Base-by-base conservation (phyloP, 1,140 invertebrate genomes). In the Venustaconcha ellipsiformis region DNA sequence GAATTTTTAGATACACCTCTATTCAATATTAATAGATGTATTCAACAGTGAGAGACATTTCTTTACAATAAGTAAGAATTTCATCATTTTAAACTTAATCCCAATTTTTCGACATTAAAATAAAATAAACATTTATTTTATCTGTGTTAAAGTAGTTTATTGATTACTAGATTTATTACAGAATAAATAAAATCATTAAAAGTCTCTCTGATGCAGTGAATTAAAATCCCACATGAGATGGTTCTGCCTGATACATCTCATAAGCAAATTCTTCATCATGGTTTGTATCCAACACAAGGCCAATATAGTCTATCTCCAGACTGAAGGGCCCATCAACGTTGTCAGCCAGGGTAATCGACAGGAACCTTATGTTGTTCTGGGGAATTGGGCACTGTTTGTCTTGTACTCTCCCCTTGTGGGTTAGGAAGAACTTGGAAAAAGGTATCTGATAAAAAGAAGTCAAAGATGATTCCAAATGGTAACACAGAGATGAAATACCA, bases 251-350 rank as follows among this genome's bases (percentile, higher is more conserved):
- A 74, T 97, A 98, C 92, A 93, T 92, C 93, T 99, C 97, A 91
- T 99, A 99, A 0, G 96, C 96, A 91, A 94, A 95, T 81, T 94
- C 92, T 92, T 98, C 96, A 2, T 88, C 91, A 80, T 95, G 93
- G 77, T 90, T 92, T 1, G 92, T 92, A 92, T 98, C 95, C 85
- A 88, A 92, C 83, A 96, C 93, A 26, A 97, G 83, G 20, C 95
- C 97, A 78, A 99, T 94, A 87, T 95, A 97, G 91, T 98, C 96
- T 58, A 99, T 95, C 93, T 99, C 97, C 78, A 99, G 91, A 80
- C 91, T 91, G 90, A 99, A 99, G 2, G 94, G 94, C 0, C 97
- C 97, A 75, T 93, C 90, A 57, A 89, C 88, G 86, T 93, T 93
- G 82, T 97, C 96, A 0, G 91, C 93, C 64, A 94, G 90, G 1